Evolutionary conservation across 2,888 invertebrate species (phyloP).

Genomic region (Noctua pronuba): DNA sequence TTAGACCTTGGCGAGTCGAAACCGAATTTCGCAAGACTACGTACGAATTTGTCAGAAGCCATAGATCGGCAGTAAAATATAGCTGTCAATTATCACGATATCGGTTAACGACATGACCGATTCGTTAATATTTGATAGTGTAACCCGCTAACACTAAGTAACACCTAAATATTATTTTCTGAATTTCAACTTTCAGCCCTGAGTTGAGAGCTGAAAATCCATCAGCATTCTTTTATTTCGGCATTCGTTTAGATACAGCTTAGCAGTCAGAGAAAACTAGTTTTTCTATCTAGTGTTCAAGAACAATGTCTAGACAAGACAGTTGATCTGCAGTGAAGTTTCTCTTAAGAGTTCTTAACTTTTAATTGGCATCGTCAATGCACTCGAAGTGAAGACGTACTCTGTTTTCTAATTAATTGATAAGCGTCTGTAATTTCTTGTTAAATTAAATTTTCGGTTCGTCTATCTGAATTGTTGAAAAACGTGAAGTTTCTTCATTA

Average conservation of each 20-base stretch:
- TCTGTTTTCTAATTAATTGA: constrained; percentile 44
- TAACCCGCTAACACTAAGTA: neutral
- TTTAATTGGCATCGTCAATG: constrained; percentile 55
- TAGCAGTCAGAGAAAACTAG: constrained; percentile 9
- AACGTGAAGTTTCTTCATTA: neutral
- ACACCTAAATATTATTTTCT: neutral
- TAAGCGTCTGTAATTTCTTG: constrained; percentile 32
- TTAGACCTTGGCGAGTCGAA: constrained; percentile 62
- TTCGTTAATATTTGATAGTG: constrained; percentile 61
- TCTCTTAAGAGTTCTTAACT: constrained; percentile 32
- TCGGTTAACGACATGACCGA: constrained; percentile 57
- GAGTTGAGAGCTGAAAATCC: neutral
- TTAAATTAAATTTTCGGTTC: constrained; percentile 1
- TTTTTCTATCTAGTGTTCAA: constrained; percentile 30
- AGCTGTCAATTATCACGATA: constrained; percentile 69
- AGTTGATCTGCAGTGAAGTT: constrained; percentile 25
- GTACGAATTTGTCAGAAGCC: constrained; percentile 63
- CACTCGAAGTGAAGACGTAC: constrained; percentile 38
- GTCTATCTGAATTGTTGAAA: constrained; percentile 2
- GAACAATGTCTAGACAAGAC: constrained; percentile 40
- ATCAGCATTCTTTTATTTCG: neutral
- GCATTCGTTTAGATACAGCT: too few relatives aligned
- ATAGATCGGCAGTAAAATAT: constrained; percentile 66
- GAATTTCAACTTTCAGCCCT: neutral
- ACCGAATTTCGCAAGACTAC: constrained; percentile 63